Evolutionary conservation across 2,888 invertebrate species (phyloP).

Genomic region (Cenopis cana): DNA sequence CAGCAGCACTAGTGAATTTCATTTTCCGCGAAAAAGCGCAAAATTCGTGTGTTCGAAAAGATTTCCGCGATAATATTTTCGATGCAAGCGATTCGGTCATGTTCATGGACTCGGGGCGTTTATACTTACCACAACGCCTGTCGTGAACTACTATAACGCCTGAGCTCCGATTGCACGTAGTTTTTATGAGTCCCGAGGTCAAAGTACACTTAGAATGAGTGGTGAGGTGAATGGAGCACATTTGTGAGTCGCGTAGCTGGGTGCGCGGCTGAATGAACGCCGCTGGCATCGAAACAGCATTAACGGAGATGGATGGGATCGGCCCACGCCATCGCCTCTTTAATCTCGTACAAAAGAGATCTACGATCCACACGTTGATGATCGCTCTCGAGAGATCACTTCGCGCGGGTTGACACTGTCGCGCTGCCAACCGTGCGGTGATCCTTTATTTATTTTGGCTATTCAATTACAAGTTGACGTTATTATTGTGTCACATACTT

Average conservation of each 20-base stretch:
- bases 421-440: constrained; percentile 2
- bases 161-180: background rate
- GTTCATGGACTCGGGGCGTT: constrained; percentile 45
- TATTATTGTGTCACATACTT: background rate
- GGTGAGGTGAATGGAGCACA: background rate
- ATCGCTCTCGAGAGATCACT: constrained; percentile 49
- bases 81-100: constrained; percentile 46
- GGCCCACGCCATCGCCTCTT: constrained; percentile 73
- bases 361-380: constrained; percentile 60
- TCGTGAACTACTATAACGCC: background rate
- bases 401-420: constrained; percentile 25
- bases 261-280: constrained; percentile 51
- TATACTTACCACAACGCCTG: constrained; percentile 20
- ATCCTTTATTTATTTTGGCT: constrained; percentile 15
- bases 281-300: constrained; percentile 70
- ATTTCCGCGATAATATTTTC: constrained; percentile 45
- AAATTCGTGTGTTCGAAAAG: constrained; percentile 28
- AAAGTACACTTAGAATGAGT: background rate
- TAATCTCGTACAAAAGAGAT: constrained; percentile 76
- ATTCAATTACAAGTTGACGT: background rate
- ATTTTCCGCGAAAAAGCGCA: constrained; percentile 4
- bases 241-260: background rate
- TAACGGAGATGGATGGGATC: constrained; percentile 75
- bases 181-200: background rate
- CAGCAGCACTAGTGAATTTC: background rate